Evolutionary conservation across 1,140 invertebrate genomes (phyloP).

Genomic region (Zaprionus ghesquierei): DNA sequence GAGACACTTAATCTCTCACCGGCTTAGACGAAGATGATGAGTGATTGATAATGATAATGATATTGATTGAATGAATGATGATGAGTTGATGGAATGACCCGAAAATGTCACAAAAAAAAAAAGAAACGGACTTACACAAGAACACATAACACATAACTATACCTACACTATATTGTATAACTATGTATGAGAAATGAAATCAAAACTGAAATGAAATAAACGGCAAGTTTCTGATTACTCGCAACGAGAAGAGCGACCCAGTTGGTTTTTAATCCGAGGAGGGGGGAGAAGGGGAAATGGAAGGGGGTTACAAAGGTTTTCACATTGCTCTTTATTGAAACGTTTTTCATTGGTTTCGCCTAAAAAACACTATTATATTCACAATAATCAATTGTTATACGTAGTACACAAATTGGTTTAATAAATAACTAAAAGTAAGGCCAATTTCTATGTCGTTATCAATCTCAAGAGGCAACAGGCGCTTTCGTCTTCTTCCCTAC

Average conservation of each 20-base stretch:
- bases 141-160: constrained; percentile 19
- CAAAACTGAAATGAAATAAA: constrained; percentile 55
- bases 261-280: background rate
- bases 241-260: constrained; percentile 58
- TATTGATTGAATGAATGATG: background rate
- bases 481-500: constrained; percentile 24
- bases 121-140: constrained; percentile 20
- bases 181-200: constrained; percentile 38
- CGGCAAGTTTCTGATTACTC: constrained; percentile 75
- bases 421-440: constrained; percentile 79
- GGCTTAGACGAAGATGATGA: constrained; percentile 26
- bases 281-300: too few relatives aligned
- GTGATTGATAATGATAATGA: constrained; percentile 7
- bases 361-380: constrained; percentile 50
- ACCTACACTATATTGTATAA: constrained; percentile 55
- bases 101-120: constrained; percentile 42
- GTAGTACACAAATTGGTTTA: constrained; percentile 51
- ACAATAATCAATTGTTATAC: constrained; percentile 45
- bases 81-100: constrained; percentile 27
- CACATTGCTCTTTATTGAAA: constrained; percentile 63
- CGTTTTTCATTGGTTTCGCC: constrained; percentile 37
- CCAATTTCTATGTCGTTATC: constrained; percentile 54
- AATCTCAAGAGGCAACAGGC: constrained; percentile 36
- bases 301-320: constrained; percentile 21
- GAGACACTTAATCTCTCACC: constrained; percentile 37